Evolutionary conservation across 1,140 invertebrate genomes (phyloP).

Genomic region (Pantala flavescens): DNA sequence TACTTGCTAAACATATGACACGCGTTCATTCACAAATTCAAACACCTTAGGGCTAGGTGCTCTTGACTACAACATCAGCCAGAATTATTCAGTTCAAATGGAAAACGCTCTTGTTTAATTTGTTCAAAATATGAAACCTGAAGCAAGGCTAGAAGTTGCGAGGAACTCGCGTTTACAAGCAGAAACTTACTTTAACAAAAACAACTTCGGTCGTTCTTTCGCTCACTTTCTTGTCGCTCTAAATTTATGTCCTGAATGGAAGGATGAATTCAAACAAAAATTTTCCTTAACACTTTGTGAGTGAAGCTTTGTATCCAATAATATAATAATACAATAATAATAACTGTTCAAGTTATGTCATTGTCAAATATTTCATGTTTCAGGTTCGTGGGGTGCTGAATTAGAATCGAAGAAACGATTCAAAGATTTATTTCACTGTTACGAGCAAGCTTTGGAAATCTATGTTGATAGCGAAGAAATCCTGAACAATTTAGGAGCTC

Average conservation of each 20-base stretch:
- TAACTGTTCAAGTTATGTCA: not conserved
- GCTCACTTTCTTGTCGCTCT: slow-evolving; percentile 33
- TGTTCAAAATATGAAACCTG: not conserved
- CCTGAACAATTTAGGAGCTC: slow-evolving; percentile 34
- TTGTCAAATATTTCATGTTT: not conserved
- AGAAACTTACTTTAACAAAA: slow-evolving; percentile 20
- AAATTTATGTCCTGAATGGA: slow-evolving; percentile 30
- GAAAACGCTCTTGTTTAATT: too few relatives aligned
- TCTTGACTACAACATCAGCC: too few relatives aligned
- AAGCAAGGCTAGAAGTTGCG: not conserved
- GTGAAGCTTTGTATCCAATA: slow-evolving; percentile 1
- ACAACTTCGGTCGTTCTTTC: slow-evolving; percentile 34
- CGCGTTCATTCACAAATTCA: too few relatives aligned
- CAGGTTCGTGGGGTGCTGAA: slow-evolving; percentile 20
- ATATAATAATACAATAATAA: not conserved
- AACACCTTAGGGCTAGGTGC: too few relatives aligned
- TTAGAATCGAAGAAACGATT: slow-evolving; percentile 22
- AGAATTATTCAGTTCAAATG: too few relatives aligned
- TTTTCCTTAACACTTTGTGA: slow-evolving; percentile 29
- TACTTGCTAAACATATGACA: too few relatives aligned
- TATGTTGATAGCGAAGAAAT: slow-evolving; percentile 33
- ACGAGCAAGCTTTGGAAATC: slow-evolving; percentile 34
- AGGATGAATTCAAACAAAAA: slow-evolving; percentile 29
- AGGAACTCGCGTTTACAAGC: not conserved
- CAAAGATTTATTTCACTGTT: slow-evolving; percentile 34